phyloP scores from a whole-genome alignment of 2,113 vertebrate genomes.

The Campylomormyrus tamandua region DNA sequence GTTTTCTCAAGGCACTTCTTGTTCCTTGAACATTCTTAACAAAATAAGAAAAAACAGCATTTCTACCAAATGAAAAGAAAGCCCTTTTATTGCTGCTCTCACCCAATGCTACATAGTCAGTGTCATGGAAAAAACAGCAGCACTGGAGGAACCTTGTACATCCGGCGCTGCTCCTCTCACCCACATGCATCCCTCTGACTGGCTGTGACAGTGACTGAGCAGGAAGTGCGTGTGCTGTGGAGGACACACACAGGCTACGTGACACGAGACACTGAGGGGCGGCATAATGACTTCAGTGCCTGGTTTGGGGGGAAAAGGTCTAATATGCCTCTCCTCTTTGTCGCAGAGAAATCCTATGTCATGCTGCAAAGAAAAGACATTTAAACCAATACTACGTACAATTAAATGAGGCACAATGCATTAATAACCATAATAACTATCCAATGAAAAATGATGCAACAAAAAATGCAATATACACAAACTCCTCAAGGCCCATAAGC shows the following conservation, averaged over 20 bases:
- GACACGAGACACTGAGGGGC: background rate
- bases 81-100: background rate
- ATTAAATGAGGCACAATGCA: background rate
- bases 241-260: background rate
- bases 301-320: background rate
- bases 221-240: background rate
- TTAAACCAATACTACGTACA: background rate
- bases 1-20: background rate
- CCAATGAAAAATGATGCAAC: background rate
- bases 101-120: background rate
- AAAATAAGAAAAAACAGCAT: background rate
- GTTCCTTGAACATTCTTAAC: constrained; percentile 7
- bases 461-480: background rate
- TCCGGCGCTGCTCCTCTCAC: background rate
- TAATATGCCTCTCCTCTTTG: background rate
- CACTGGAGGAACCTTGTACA: background rate
- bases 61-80: constrained; percentile 3
- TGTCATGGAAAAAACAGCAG: background rate
- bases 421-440: background rate
- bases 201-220: constrained; percentile 6
- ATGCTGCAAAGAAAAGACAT: background rate
- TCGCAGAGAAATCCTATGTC: background rate
- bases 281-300: background rate
- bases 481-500: background rate
- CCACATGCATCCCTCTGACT: background rate